Conservation (phyloP, 1,140 invertebrate species). For the Drosophila malerkotliana region DNA sequence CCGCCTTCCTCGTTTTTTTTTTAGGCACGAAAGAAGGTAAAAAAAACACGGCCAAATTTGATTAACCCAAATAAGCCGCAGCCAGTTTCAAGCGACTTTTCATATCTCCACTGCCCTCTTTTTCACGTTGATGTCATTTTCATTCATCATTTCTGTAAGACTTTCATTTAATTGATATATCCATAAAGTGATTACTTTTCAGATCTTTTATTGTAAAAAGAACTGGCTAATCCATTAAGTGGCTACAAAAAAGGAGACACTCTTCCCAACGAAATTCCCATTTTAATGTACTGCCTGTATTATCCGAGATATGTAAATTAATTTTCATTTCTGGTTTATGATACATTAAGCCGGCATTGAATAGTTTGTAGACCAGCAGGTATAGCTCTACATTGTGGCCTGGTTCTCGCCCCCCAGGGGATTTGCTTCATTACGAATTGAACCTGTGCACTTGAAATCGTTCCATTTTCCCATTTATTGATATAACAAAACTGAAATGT, state of each 20-base stretch:
- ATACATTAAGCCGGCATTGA: background rate
- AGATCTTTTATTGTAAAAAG: background rate
- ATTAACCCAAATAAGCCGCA: constrained; percentile 66
- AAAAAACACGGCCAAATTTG: constrained; percentile 58
- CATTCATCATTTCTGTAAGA: constrained; percentile 63
- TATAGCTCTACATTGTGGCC: background rate
- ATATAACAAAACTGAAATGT: constrained; percentile 55
- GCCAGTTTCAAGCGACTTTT: constrained; percentile 28
- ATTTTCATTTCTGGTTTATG: background rate
- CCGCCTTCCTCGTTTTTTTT: background rate
- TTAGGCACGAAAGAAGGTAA: background rate
- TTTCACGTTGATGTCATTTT: constrained; percentile 56
- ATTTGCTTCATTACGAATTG: constrained; percentile 17
- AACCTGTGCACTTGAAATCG: constrained; percentile 50
- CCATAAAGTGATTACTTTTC: constrained; percentile 45
- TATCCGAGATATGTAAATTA: background rate
- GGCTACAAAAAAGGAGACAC: background rate
- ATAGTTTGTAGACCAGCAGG: background rate
- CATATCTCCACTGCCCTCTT: constrained; percentile 21
- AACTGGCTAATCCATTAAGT: background rate
- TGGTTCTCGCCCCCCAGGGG: background rate
- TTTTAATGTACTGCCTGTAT: background rate
- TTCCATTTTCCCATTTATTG: constrained; percentile 50
- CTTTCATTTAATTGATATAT: constrained; percentile 46
- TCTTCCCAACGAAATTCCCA: background rate